Evolutionary conservation across 2,797 vertebrate genomes (phyloP), one percentile per base, ranked within the genome.

Genomic region (Rhinatrema bivittatum): DNA sequence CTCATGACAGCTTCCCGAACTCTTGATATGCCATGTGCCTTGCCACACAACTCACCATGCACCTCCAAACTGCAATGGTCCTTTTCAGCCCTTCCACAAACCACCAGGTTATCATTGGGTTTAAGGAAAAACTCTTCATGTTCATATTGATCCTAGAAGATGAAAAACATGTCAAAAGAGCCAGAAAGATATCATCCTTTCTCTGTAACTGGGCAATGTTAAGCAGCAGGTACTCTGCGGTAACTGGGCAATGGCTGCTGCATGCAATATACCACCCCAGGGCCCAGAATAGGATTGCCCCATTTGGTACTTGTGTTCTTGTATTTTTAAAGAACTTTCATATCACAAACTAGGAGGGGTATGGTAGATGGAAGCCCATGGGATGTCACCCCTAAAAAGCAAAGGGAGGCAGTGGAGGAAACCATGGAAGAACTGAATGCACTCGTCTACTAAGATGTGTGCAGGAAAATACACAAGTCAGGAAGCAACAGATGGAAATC

Each of bases 121-220:
- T 94, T 97, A 65, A 99, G 90, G 51, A 91, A 63, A 51, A 97
- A 99, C 57, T 99, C 95, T 5, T 92, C 96, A 35, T 87, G 69
- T 48, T 99, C 96, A 29, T 99, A 98, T 9, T 97, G 93, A 25
- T 98, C 95, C 95, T 98, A 49, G 39, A 42, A 4, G 39, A 31
- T 29, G 25, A 39, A 42, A 20, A n/a, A n/a, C n/a, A n/a, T n/a
- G n/a, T n/a, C n/a, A n/a, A 16, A 9, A 32, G 12, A 45, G 14
- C 5, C 15, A 2, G 43, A 25, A 2, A 2, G 11, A 7, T 2
- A 25, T 7, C 4, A 5, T 30, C 18, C 25, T 14, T 36, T 1
- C 25, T 16, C 30, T 41, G 19, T 29, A 13, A 5, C 28, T 20
- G 6, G 16, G 18, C 12, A 10, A 7, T 7, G 9, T 22, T 15